These are phyloP conservation scores for Tuta absoluta DNA, from an alignment of 2,888 invertebrate genomes.

Conservation along the genomic window DNA sequence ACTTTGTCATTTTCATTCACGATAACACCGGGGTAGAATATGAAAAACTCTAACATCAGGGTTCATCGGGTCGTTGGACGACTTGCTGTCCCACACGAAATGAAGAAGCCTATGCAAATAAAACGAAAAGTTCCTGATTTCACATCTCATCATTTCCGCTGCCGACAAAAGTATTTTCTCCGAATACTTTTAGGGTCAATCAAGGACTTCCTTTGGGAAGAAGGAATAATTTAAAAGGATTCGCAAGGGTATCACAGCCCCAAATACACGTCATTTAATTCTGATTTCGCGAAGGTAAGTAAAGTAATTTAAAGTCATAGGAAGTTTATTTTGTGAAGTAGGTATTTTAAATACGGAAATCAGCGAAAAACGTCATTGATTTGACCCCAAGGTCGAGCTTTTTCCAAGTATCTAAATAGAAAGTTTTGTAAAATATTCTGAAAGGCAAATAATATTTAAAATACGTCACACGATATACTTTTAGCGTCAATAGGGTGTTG, in stretches of 20 bases:
- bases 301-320: background rate
- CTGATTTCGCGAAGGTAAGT: background rate
- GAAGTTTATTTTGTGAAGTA: too few species aligned
- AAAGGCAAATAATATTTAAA: background rate
- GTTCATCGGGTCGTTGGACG: too few species aligned
- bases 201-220: slow-evolving; percentile 4
- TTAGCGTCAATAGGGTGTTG: background rate
- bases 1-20: too few species aligned
- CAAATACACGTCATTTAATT: slow-evolving; percentile 7
- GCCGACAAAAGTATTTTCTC: background rate
- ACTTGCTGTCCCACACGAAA: too few species aligned
- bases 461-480: background rate
- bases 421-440: background rate
- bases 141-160: slow-evolving; percentile 3
- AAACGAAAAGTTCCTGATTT: background rate
- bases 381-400: too few species aligned
- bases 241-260: background rate
- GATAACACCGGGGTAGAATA: too few species aligned
- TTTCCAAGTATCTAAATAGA: too few species aligned
- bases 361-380: background rate
- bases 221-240: background rate
- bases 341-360: too few species aligned
- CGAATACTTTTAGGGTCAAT: slow-evolving; percentile 3
- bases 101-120: too few species aligned
- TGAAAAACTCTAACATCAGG: too few species aligned